Evolutionary conservation across 2,797 vertebrate genomes (phyloP).

Genomic region (Halcyon badia): DNA sequence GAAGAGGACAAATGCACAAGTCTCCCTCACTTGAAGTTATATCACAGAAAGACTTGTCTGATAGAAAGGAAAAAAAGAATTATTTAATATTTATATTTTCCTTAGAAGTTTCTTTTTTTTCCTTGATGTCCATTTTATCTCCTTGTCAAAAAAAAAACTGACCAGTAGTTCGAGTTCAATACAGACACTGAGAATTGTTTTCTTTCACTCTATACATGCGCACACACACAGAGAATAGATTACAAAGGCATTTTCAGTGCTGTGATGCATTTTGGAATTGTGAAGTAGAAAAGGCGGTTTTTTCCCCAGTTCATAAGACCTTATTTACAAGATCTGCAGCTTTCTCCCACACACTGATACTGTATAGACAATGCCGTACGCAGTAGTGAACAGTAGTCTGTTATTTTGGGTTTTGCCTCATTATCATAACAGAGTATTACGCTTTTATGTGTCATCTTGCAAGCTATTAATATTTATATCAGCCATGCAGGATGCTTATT

Average conservation of each 20-base stretch:
- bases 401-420: slow-evolving; percentile 20
- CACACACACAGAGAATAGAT: not conserved
- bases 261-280: not conserved
- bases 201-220: not conserved
- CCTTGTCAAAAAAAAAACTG: not conserved
- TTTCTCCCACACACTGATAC: not conserved
- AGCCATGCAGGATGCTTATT: slow-evolving; percentile 15
- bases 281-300: not conserved
- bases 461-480: slow-evolving; percentile 59
- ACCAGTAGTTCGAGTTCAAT: not conserved
- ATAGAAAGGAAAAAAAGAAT: not conserved
- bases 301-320: not conserved
- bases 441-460: slow-evolving; percentile 17
- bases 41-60: not conserved
- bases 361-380: not conserved
- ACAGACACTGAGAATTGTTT: not conserved
- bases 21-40: not conserved
- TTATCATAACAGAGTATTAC: slow-evolving; percentile 15
- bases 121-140: not conserved
- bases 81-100: not conserved
- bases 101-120: not conserved
- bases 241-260: not conserved
- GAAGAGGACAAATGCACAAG: not conserved
- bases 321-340: slow-evolving; percentile 14
- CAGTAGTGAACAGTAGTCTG: not conserved